Percentiles rank a stretch among this genome's conserved stretches.
Conservation (phyloP, 2,888 invertebrate genomes). For the Epiblema foenella region DNA sequence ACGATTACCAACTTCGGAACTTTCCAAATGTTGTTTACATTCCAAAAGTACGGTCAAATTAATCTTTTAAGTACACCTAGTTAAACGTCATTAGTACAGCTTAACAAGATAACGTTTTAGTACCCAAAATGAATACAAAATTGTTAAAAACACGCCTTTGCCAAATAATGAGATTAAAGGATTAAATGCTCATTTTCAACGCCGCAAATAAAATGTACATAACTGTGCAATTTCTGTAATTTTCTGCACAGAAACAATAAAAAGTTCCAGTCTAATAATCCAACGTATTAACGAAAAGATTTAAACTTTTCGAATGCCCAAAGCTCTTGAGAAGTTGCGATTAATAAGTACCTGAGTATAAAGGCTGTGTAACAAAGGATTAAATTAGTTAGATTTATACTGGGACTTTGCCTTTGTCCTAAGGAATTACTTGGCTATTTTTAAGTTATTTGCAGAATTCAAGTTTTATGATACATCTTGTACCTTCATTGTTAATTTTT, state of each 20-base stretch:
- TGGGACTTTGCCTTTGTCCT: conserved; percentile 34
- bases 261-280: conserved; percentile 57
- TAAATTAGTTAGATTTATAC: conserved; percentile 47
- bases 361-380: conserved; percentile 45
- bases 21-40: conserved; percentile 42
- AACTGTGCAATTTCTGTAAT: conserved; percentile 41
- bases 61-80: conserved; percentile 33
- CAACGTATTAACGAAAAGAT: conserved; percentile 57
- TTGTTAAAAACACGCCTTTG: conserved; percentile 12
- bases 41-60: conserved; percentile 14
- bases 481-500: too few species aligned
- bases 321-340: conserved; percentile 52
- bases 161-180: conserved; percentile 47
- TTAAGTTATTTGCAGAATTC: background rate
- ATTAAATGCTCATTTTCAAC: conserved; percentile 50
- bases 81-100: conserved; percentile 26
- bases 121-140: conserved; percentile 16
- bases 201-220: conserved; percentile 52
- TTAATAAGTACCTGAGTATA: conserved; percentile 48
- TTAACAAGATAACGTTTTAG: conserved; percentile 28
- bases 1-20: conserved; percentile 24
- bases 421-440: conserved; percentile 20
- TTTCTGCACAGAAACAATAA: conserved; percentile 53
- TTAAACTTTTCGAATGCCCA: conserved; percentile 57
- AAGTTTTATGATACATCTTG: too few species aligned